Conservation (phyloP, 2,797 vertebrate genomes). For the Scarus forsteni region DNA sequence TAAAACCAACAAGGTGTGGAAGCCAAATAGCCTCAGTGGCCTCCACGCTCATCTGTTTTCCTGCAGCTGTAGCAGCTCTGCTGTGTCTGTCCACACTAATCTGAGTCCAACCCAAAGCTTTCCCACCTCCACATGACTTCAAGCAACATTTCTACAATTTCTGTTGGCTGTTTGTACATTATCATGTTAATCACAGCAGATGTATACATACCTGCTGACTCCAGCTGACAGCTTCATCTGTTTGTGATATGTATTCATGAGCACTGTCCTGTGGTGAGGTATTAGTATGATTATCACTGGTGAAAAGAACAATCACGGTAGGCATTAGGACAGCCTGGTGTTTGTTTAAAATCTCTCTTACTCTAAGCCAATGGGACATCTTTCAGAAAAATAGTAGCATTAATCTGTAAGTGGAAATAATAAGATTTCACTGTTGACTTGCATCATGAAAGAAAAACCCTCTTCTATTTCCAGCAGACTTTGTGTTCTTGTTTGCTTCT, state of each 20-base stretch:
- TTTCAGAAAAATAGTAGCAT: conserved; percentile 21
- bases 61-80: conserved; percentile 2
- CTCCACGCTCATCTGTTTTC: background rate
- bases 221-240: conserved; percentile 17
- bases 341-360: conserved; percentile 13
- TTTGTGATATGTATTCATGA: conserved; percentile 42
- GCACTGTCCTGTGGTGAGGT: conserved; percentile 31
- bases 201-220: conserved; percentile 18
- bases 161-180: background rate
- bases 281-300: conserved; percentile 51
- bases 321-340: background rate
- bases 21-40: conserved; percentile 7
- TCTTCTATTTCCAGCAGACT: conserved; percentile 53
- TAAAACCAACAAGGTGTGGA: background rate
- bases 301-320: conserved; percentile 35
- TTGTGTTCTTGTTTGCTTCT: conserved; percentile 54
- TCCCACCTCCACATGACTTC: conserved; percentile 12
- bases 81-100: background rate
- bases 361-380: conserved; percentile 13
- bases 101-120: background rate
- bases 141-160: background rate
- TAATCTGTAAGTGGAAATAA: conserved; percentile 27
- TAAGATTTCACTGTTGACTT: conserved; percentile 34
- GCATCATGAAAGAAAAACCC: conserved; percentile 72
- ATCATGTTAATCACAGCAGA: background rate